phyloP scores from a whole-genome alignment of 2,888 invertebrate species.

The Drosophila rubida region DNA sequence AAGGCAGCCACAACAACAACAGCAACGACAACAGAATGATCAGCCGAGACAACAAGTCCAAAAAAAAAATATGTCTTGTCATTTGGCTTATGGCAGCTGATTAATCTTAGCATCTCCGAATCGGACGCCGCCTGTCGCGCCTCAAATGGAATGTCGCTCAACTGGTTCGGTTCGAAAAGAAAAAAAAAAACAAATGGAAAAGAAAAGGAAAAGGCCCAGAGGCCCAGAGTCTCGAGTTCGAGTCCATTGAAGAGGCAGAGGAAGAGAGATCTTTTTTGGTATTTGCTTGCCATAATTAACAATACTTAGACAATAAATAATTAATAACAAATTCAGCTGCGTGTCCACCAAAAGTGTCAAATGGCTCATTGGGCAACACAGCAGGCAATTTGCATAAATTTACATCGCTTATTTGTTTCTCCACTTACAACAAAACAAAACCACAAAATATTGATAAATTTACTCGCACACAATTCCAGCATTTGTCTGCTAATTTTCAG shows the following conservation, averaged over 20 bases:
- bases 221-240: constrained; percentile 17
- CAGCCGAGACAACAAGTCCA: constrained; percentile 29
- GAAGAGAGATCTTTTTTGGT: constrained; percentile 33
- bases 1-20: constrained; percentile 26
- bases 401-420: constrained; percentile 48
- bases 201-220: constrained; percentile 65
- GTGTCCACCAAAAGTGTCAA: constrained; percentile 73
- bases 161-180: constrained; percentile 62
- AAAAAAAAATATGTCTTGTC: constrained; percentile 72
- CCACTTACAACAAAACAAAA: constrained; percentile 36
- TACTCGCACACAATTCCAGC: neutral
- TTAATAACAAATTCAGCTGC: constrained; percentile 68
- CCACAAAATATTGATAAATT: constrained; percentile 8
- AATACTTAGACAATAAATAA: constrained; percentile 70
- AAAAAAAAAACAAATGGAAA: constrained; percentile 51
- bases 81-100: constrained; percentile 80
- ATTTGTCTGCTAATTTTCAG: neutral
- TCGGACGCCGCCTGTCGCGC: constrained; percentile 66
- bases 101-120: constrained; percentile 76
- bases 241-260: constrained; percentile 23
- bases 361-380: constrained; percentile 73
- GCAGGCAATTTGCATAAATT: constrained; percentile 73
- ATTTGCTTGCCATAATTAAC: constrained; percentile 67
- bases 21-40: neutral
- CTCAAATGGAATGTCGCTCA: constrained; percentile 77